phyloP scores from a whole-genome alignment of 2,113 vertebrate genomes.

The Calyptomena viridis region DNA sequence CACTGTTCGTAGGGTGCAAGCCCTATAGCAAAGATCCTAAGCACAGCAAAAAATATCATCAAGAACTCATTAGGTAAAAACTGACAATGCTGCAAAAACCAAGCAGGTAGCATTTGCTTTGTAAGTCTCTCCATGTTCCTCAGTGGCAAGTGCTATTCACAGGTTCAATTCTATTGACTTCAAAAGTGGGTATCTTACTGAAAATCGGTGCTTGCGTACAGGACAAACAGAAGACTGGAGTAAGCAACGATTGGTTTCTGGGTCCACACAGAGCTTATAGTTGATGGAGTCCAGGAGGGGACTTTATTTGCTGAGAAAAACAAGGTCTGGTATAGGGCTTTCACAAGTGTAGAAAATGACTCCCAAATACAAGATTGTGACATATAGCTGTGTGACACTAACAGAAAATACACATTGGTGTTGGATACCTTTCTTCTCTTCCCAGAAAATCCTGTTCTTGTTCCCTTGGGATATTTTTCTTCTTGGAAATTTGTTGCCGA shows the following conservation, averaged over 20 bases:
- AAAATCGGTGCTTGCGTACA: slow-evolving; percentile 44
- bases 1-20: neutral
- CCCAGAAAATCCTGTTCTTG: neutral
- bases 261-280: neutral
- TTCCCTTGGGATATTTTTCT: neutral
- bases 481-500: neutral
- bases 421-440: neutral
- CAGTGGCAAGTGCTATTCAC: neutral
- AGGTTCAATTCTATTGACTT: slow-evolving; percentile 38
- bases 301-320: neutral
- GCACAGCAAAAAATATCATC: neutral
- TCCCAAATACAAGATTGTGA: neutral
- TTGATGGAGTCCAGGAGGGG: neutral
- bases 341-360: neutral
- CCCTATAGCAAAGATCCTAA: neutral
- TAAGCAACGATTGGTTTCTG: neutral
- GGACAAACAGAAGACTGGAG: slow-evolving; percentile 36
- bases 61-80: neutral
- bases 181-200: neutral
- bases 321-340: neutral
- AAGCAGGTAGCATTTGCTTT: neutral
- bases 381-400: neutral
- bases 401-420: neutral
- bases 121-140: neutral
- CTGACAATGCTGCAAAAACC: neutral